Evolutionary conservation across 2,113 vertebrate genomes (phyloP).

Genomic region (Cygnus atratus): DNA sequence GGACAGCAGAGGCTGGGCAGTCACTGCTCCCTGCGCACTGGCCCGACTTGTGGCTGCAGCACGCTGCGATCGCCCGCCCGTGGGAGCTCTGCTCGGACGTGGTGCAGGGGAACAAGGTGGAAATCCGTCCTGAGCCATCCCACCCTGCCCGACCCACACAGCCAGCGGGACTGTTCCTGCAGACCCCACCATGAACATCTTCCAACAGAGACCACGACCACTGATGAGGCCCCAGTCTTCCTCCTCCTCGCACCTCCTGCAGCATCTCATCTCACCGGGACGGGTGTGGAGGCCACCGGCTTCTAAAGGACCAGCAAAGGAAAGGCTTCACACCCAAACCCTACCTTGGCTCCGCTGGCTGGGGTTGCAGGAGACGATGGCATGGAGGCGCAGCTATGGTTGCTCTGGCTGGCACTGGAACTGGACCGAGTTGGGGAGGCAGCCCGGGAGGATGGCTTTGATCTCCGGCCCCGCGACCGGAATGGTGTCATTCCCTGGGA

Average conservation of each 20-base stretch:
- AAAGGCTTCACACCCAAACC: fast-evolving
- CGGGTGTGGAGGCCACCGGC: fast-evolving
- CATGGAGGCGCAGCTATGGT: conserved; percentile 90
- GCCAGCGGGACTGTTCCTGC: background rate
- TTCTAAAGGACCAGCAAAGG: background rate
- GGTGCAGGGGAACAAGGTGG: background rate
- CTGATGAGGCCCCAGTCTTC: background rate
- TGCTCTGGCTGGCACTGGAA: conserved; percentile 96
- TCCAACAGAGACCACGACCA: background rate
- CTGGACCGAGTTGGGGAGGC: conserved; percentile 95
- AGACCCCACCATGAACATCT: fast-evolving
- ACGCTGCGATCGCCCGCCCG: background rate
- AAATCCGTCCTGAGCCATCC: background rate
- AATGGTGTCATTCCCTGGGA: conserved; percentile 94
- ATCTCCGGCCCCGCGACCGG: conserved; percentile 91
- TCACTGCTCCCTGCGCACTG: background rate
- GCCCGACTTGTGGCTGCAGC: background rate
- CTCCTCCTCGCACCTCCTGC: background rate
- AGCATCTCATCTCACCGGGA: background rate
- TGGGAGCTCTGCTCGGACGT: too few relatives aligned
- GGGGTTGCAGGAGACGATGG: conserved; percentile 93
- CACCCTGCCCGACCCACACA: fast-evolving
- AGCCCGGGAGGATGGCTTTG: conserved; percentile 93
- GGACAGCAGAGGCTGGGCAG: background rate
- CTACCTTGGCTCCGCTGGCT: conserved; percentile 90